Evolutionary conservation across 2,113 vertebrate genomes (phyloP), one percentile per base, ranked within the genome.

Genomic region (Syrrhaptes paradoxus): DNA sequence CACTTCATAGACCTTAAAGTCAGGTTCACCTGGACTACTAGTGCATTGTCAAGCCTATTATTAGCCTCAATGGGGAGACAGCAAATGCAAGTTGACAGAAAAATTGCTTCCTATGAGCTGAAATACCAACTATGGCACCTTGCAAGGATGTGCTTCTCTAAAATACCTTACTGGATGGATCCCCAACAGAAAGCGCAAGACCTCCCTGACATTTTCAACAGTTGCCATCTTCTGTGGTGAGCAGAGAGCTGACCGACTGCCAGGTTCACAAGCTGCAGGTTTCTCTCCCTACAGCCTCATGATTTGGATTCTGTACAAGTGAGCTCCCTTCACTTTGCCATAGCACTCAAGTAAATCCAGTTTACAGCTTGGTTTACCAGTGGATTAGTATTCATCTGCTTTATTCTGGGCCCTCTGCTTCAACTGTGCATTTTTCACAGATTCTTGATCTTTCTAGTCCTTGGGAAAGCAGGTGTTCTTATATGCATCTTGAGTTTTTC

Each of bases 1-100:
- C 63, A 81, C 36, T 85, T 57, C 81, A 91, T 3, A 97, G 88
- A 95, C 77, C 78, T 93, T 92, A 89, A 90, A 85, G 79, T 94
- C 73, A 75, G 90, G 72, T 90, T 90, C 80, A 88, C 81, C 74
- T 94, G 94, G 80, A 86, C 74, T 85, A 11, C 32, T 3, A 18
- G 31, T 29, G 21, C 62, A 38, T 48, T 22, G 46, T 41, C 67
- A 71, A 76, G 57, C 7, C n/a, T 34, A 54, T 32, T 36, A 61
- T 36, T 45, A 95, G 70, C 21, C 63, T 86, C 46, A 31, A 2
- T 1, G 52, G 32, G 29, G 12, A 41, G 43, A 36, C 36, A 45
- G 63, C 12, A 74, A 77, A 54, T 12, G 25, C 28, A 52, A 43
- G 31, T n/a, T 82, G 25, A 41, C 71, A 32, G 41, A 62, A 61